Evolutionary conservation across 2,888 invertebrate genomes (phyloP).

Genomic region (Epinotia brunnichana): DNA sequence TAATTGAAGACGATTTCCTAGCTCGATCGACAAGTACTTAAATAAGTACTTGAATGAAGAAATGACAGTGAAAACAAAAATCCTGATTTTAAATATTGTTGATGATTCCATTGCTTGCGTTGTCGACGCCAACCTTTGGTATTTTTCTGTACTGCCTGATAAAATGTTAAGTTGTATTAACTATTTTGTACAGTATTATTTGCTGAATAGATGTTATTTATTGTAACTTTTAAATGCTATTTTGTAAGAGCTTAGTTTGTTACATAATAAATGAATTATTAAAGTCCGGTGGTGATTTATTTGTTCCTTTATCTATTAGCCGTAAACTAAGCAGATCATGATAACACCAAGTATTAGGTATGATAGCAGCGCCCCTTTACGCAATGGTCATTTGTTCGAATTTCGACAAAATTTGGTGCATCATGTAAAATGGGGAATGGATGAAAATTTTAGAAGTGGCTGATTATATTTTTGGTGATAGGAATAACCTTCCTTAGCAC

Average conservation of each 20-base stretch:
- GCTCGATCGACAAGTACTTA: not conserved
- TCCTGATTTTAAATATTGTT: not conserved
- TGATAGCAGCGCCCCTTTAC: too few species aligned
- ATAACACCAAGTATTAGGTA: too few species aligned
- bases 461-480: too few species aligned
- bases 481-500: too few species aligned
- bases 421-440: too few species aligned
- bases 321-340: not conserved
- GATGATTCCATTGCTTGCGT: slow-evolving; percentile 6
- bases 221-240: slow-evolving; percentile 74
- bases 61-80: not conserved
- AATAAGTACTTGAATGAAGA: not conserved
- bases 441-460: too few species aligned
- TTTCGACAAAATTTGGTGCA: too few species aligned
- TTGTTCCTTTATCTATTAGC: not conserved
- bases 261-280: slow-evolving; percentile 57
- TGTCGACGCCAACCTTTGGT: slow-evolving; percentile 20
- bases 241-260: slow-evolving; percentile 80
- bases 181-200: slow-evolving; percentile 83
- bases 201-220: slow-evolving; percentile 82
- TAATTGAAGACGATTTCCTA: not conserved
- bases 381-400: too few species aligned
- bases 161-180: slow-evolving; percentile 78
- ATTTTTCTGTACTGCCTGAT: slow-evolving; percentile 35
- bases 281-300: slow-evolving; percentile 38